These are phyloP conservation scores for Ammospiza nelsoni DNA, from an alignment of 2,113 vertebrate genomes.

Conservation along the genomic window DNA sequence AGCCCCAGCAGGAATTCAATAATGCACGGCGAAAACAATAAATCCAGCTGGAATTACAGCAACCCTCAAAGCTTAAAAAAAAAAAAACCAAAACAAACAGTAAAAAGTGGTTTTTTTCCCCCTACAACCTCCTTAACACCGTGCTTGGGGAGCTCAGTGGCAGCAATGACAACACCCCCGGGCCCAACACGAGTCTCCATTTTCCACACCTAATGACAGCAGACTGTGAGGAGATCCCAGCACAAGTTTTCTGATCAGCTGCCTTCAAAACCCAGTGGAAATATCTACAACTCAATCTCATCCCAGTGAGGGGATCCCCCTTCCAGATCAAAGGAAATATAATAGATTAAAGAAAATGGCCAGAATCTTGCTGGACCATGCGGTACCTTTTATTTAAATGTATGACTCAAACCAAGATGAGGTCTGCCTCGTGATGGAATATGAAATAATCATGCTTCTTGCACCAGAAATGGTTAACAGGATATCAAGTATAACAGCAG, in stretches of 20 bases:
- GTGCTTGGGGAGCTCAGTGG: not conserved
- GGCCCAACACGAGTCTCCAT: not conserved
- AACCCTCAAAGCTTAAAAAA: not conserved
- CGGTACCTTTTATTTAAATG: not conserved
- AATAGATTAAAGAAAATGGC: not conserved
- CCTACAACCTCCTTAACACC: not conserved
- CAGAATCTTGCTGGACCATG: not conserved
- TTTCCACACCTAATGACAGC: not conserved
- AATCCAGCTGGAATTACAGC: not conserved
- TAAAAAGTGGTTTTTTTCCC: fast-evolving
- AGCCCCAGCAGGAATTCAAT: not conserved
- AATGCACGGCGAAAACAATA: not conserved
- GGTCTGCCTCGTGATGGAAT: not conserved
- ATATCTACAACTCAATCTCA: not conserved
- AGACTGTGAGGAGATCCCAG: not conserved
- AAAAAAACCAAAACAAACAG: not conserved
- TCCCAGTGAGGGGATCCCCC: not conserved
- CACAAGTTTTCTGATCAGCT: not conserved
- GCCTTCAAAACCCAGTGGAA: not conserved
- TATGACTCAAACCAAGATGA: not conserved
- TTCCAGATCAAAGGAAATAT: not conserved
- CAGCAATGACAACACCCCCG: not conserved
- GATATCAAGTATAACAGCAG: not conserved
- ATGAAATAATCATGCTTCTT: not conserved
- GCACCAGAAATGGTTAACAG: not conserved